These are phyloP conservation scores for Oreochromis mossambicus DNA, from an alignment of 2,797 vertebrate genomes.

Conservation along the genomic window DNA sequence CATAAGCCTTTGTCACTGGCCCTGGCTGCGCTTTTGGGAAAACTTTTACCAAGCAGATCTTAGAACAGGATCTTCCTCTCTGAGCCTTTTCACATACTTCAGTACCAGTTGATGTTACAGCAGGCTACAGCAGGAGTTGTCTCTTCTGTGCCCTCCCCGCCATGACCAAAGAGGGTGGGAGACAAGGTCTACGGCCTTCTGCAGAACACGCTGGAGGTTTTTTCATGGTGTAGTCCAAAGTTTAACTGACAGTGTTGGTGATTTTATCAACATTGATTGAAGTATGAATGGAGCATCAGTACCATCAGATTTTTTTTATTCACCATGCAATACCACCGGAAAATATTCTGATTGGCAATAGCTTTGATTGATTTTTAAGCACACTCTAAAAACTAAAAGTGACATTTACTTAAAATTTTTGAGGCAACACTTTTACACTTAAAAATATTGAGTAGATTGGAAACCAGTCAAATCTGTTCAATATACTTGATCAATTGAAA, in stretches of 20 bases:
- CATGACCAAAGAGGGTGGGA: not conserved
- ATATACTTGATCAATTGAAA: no score
- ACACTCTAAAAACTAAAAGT: no score
- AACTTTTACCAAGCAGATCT: not conserved
- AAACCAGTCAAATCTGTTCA: no score
- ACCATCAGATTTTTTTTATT: not conserved
- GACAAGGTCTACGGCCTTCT: not conserved
- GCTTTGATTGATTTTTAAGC: not conserved
- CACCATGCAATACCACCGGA: not conserved
- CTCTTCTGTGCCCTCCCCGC: not conserved
- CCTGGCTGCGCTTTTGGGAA: not conserved
- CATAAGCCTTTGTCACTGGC: not conserved
- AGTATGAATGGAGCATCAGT: not conserved
- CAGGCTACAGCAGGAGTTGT: not conserved
- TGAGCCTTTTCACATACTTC: not conserved
- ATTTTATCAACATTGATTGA: not conserved
- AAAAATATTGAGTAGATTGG: no score
- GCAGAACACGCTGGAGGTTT: not conserved
- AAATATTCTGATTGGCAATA: not conserved
- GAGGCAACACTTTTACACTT: no score
- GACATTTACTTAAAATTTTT: no score
- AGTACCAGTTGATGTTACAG: accelerated
- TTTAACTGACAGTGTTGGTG: not conserved
- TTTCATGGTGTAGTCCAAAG: not conserved
- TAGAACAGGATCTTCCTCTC: not conserved